Conservation (phyloP, 2,797 vertebrate genomes). For the Hybognathus amarus region DNA sequence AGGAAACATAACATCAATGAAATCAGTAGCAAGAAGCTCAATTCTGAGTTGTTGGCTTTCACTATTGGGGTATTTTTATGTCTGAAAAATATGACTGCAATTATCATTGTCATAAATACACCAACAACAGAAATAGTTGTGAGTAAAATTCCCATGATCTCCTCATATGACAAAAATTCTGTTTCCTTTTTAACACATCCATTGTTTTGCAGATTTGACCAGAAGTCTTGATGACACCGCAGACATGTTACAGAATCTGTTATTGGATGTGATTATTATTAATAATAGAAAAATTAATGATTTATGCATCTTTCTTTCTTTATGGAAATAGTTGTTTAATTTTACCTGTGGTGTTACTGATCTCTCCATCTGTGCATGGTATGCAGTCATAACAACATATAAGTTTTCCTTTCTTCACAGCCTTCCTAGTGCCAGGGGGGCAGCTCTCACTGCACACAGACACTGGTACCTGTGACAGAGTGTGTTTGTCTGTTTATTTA, state of each 20-base stretch:
- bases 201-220: slow-evolving; percentile 58
- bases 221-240: slow-evolving; percentile 56
- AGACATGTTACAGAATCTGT: slow-evolving; percentile 60
- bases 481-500: too few species aligned
- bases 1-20: slow-evolving; percentile 63
- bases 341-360: slow-evolving; percentile 64
- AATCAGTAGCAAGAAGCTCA: slow-evolving; percentile 66
- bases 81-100: slow-evolving; percentile 67
- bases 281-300: neutral
- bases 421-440: slow-evolving; percentile 69
- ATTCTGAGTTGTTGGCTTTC: slow-evolving; percentile 67
- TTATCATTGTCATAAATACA: slow-evolving; percentile 61
- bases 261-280: slow-evolving; percentile 5
- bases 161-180: slow-evolving; percentile 57
- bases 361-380: slow-evolving; percentile 73
- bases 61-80: slow-evolving; percentile 69
- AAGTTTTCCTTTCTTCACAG: slow-evolving; percentile 70
- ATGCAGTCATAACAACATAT: slow-evolving; percentile 73
- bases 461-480: slow-evolving; percentile 56
- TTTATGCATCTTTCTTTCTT: neutral
- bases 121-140: slow-evolving; percentile 69
- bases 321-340: neutral
- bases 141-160: slow-evolving; percentile 73
- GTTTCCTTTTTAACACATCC: slow-evolving; percentile 57
- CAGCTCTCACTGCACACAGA: slow-evolving; percentile 75